These are phyloP conservation scores for Sinocyclocheilus rhinocerous DNA, from an alignment of 2,113 vertebrate species.

Conservation along the genomic window DNA sequence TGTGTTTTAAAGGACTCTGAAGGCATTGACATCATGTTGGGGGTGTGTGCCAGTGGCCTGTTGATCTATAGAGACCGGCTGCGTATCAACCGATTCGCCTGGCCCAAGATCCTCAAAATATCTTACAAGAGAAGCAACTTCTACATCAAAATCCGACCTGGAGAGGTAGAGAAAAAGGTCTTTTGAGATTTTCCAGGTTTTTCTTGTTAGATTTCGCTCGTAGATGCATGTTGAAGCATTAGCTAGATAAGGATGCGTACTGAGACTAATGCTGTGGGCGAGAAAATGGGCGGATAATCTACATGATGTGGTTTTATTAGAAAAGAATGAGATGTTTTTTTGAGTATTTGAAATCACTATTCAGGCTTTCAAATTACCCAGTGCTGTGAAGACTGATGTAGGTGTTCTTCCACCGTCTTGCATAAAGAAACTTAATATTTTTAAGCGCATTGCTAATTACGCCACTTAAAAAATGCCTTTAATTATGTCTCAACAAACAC, in stretches of 20 bases:
- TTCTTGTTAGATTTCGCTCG: constrained; percentile 35
- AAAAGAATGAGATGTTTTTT: constrained; percentile 16
- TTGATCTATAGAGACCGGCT: constrained; percentile 97
- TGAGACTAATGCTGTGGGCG: constrained; percentile 1
- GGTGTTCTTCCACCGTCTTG: constrained; percentile 13
- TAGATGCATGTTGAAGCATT: constrained; percentile 27
- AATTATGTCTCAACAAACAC: constrained; percentile 29
- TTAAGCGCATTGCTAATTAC: constrained; percentile 26
- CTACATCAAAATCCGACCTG: constrained; percentile 98
- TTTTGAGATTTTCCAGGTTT: constrained; percentile 57
- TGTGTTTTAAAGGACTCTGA: constrained; percentile 87
- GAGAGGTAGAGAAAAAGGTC: constrained; percentile 83
- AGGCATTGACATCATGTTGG: constrained; percentile 98
- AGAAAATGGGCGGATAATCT: constrained; percentile 14
- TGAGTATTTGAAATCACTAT: background rate
- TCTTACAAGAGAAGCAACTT: constrained; percentile 99
- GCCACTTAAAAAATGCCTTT: background rate
- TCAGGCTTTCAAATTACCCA: background rate
- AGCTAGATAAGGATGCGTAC: constrained; percentile 4
- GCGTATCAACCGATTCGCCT: constrained; percentile 97
- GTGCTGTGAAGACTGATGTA: constrained; percentile 17
- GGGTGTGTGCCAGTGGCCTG: constrained; percentile 95
- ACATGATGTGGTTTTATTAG: constrained; percentile 22
- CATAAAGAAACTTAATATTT: background rate
- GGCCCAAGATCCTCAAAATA: constrained; percentile 99